Conservation (phyloP, 2,113 vertebrate species). For the Leucopsar rothschildi region DNA sequence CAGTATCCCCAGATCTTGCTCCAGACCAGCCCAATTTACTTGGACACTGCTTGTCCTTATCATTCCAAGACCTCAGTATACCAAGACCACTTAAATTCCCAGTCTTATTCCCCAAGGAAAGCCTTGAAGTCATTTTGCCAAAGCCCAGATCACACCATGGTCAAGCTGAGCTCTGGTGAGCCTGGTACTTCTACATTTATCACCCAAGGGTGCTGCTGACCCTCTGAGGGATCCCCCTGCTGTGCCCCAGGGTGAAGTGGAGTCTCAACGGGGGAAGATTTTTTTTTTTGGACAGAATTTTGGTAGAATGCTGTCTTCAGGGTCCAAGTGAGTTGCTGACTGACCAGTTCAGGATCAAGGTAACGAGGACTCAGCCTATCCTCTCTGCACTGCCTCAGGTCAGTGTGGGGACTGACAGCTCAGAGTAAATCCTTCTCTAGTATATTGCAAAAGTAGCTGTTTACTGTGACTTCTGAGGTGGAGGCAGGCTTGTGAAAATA, state of each 20-base stretch:
- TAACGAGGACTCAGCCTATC: rapidly evolving
- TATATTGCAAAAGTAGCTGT: neutral
- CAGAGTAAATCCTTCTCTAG: neutral
- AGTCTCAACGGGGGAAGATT: rapidly evolving
- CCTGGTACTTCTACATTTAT: neutral
- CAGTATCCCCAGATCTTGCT: too few species aligned
- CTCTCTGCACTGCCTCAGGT: neutral
- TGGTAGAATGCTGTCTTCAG: neutral
- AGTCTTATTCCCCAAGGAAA: neutral
- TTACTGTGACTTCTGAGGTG: neutral
- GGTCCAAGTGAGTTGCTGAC: neutral
- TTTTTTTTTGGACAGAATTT: neutral
- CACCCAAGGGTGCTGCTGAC: neutral
- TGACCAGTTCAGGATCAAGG: neutral
- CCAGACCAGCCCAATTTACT: neutral
- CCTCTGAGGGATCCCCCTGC: neutral
- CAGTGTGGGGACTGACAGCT: rapidly evolving
- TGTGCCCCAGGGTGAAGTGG: rapidly evolving
- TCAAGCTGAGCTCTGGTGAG: neutral
- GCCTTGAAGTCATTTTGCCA: neutral
- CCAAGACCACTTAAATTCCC: rapidly evolving
- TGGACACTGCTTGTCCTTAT: neutral
- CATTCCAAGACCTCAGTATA: rapidly evolving
- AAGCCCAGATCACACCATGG: neutral
- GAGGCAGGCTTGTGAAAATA: neutral